Evolutionary conservation across 2,888 invertebrate genomes (phyloP).

Genomic region (Volucella bombylans): DNA sequence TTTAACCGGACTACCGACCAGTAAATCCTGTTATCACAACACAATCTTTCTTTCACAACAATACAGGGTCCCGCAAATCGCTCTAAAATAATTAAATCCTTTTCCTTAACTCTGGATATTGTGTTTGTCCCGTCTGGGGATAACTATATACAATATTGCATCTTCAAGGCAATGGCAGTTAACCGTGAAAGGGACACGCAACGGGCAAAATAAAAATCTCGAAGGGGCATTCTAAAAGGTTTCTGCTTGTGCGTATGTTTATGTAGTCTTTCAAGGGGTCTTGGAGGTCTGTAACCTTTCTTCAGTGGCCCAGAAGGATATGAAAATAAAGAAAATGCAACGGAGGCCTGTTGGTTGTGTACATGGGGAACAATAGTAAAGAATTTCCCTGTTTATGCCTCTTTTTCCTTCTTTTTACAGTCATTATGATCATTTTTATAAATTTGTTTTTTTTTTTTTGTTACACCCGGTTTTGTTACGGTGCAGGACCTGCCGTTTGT

Average conservation of each 20-base stretch:
- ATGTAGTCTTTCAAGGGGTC: constrained; percentile 54
- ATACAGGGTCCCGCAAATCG: constrained; percentile 45
- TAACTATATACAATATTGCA: constrained; percentile 32
- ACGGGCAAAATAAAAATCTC: constrained; percentile 13
- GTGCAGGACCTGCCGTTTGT: constrained; percentile 53
- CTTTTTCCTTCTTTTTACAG: constrained; percentile 54
- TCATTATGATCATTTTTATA: constrained; percentile 64
- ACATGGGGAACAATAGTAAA: constrained; percentile 30
- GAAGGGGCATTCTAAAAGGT: constrained; percentile 30
- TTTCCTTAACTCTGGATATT: constrained; percentile 53
- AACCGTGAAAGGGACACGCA: constrained; percentile 63
- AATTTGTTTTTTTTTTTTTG: constrained; percentile 32
- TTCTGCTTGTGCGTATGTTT: constrained; percentile 42
- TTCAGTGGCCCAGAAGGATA: constrained; percentile 32
- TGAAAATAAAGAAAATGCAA: constrained; percentile 30
- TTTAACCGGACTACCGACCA: constrained; percentile 61
- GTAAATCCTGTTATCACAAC: constrained; percentile 73
- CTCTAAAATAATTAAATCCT: constrained; percentile 67
- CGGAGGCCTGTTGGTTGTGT: constrained; percentile 3
- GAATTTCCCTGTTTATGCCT: constrained; percentile 55
- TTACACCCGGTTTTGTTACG: constrained; percentile 12
- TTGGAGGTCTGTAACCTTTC: constrained; percentile 68
- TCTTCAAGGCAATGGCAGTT: constrained; percentile 51
- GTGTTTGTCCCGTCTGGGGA: constrained; percentile 53
- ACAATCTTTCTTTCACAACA: constrained; percentile 57